Percentiles rank a stretch among this genome's conserved stretches.
Conservation (phyloP, 1,140 invertebrate species). For the Solenopsis invicta region DNA sequence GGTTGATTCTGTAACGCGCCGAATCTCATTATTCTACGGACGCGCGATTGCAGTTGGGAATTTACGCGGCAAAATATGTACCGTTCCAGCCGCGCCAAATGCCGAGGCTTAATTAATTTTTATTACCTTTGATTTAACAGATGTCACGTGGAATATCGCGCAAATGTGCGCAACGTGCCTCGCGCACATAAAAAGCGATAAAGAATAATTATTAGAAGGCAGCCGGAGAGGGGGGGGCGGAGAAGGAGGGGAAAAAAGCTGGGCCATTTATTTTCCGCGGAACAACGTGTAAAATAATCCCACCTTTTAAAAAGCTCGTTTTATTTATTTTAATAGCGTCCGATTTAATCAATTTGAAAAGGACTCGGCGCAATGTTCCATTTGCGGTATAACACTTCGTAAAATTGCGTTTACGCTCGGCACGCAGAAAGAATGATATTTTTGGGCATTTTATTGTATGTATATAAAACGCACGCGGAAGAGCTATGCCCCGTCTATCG, state of each 20-base stretch:
- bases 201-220: conserved; percentile 35
- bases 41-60: conserved; percentile 30
- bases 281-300: conserved; percentile 33
- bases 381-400: conserved; percentile 44
- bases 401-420: conserved; percentile 36
- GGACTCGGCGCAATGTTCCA: conserved; percentile 1
- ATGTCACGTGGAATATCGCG: not conserved
- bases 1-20: not conserved
- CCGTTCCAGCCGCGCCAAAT: not conserved
- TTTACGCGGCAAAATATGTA: conserved; percentile 17
- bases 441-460: not conserved
- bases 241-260: not conserved
- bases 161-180: not conserved
- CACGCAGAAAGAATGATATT: conserved; percentile 25
- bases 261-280: not conserved
- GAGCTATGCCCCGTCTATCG: not conserved
- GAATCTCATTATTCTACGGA: conserved; percentile 20
- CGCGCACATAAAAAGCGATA: conserved; percentile 12
- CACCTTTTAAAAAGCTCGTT: conserved; percentile 38
- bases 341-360: conserved; percentile 58
- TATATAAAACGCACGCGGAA: not conserved
- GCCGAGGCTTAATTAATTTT: conserved; percentile 34
- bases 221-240: not conserved
- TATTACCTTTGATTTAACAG: conserved; percentile 29
- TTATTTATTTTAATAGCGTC: conserved; percentile 49